Percentiles rank a stretch among this genome's conserved stretches.
Conservation (phyloP, 2,888 invertebrate genomes). For the Diaphora mendica region DNA sequence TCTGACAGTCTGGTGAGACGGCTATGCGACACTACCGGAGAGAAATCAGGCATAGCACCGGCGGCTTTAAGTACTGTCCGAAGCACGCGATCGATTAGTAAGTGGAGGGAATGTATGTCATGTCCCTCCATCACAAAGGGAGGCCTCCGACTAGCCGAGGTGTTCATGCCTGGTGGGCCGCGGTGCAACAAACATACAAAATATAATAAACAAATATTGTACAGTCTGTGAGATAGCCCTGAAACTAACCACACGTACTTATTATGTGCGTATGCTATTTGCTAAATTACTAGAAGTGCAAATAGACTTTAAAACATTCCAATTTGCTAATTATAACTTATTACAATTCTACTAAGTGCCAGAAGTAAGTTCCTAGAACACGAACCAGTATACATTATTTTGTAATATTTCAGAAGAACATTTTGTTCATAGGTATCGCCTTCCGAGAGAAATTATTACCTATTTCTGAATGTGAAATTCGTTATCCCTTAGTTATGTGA, state of each 20-base stretch:
- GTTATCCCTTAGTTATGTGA: not conserved
- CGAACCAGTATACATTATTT: conserved; percentile 24
- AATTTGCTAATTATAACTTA: conserved; percentile 25
- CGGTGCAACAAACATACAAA: too few relatives aligned
- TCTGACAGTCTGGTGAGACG: too few relatives aligned
- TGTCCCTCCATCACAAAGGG: too few relatives aligned
- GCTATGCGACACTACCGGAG: too few relatives aligned
- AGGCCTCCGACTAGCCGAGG: too few relatives aligned
- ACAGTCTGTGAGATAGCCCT: not conserved
- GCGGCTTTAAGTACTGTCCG: too few relatives aligned
- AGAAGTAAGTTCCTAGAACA: conserved; percentile 21
- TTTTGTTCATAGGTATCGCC: conserved; percentile 22
- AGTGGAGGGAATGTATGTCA: too few relatives aligned
- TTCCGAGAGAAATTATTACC: conserved; percentile 7
- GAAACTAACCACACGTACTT: not conserved
- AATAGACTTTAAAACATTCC: conserved; percentile 12
- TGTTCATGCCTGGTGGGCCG: too few relatives aligned
- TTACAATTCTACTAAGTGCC: too few relatives aligned
- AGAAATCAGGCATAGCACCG: too few relatives aligned
- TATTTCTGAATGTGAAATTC: not conserved
- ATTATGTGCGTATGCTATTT: not conserved
- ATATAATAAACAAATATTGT: too few relatives aligned
- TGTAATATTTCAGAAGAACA: not conserved
- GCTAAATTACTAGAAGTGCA: not conserved
- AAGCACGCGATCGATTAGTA: too few relatives aligned